Conservation (phyloP, 2,888 invertebrate species). For the Callinectes sapidus region DNA sequence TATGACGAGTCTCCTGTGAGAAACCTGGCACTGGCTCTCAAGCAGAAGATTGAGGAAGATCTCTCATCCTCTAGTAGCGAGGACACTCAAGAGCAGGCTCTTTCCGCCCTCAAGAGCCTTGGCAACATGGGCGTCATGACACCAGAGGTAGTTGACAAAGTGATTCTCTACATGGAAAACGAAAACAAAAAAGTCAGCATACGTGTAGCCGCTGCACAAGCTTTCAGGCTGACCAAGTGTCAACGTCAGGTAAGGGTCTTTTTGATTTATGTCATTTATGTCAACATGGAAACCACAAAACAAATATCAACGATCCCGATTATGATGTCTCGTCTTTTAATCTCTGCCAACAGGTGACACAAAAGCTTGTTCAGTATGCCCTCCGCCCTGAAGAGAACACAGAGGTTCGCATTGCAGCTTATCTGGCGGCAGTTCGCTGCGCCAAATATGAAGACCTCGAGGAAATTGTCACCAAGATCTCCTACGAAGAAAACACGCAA, state of each 20-base stretch:
- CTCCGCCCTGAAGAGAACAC: conserved; percentile 16
- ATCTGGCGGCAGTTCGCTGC: conserved; percentile 53
- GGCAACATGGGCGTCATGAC: conserved; percentile 67
- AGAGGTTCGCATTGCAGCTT: conserved; percentile 55
- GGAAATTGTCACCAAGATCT: conserved; percentile 19
- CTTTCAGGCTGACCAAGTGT: conserved; percentile 54
- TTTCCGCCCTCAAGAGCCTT: conserved; percentile 54
- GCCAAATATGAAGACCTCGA: conserved; percentile 42
- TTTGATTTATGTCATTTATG: too few species aligned
- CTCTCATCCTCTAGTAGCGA: conserved; percentile 39
- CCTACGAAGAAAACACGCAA: conserved; percentile 47
- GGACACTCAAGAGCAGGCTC: conserved; percentile 23
- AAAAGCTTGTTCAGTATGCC: conserved; percentile 27
- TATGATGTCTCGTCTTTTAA: neutral
- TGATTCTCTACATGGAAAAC: conserved; percentile 37
- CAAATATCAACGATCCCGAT: neutral
- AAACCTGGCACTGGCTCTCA: conserved; percentile 37
- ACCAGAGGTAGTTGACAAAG: conserved; percentile 8
- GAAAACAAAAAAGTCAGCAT: neutral
- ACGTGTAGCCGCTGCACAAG: conserved; percentile 63
- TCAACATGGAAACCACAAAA: neutral
- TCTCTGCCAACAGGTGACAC: conserved; percentile 20
- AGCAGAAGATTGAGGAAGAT: conserved; percentile 32
- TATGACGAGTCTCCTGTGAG: conserved; percentile 42
- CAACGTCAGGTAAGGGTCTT: conserved; percentile 51